Base-by-base conservation (phyloP, 2,888 invertebrate species). In the Drosophila acutilabella region DNA sequence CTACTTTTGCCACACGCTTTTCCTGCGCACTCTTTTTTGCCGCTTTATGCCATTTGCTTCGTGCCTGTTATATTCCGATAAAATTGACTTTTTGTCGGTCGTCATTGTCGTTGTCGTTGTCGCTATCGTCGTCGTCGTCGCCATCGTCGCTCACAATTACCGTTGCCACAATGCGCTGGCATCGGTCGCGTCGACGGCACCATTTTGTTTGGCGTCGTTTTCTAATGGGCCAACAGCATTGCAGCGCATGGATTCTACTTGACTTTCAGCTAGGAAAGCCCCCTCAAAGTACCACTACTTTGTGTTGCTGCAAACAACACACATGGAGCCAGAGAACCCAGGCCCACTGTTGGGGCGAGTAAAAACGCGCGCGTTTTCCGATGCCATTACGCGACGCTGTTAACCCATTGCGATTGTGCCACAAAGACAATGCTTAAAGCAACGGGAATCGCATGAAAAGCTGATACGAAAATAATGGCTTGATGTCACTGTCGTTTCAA, bases 31-130 rank as follows among this genome's bases (percentile, higher is more conserved):
- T 64, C 6, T 23, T 23, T 23, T 23, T 23, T 23, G 23, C 5
- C 23, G 23, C 64, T 54, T 36, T 44, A 45, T 54, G 48, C 42
- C 42, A 58, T 57, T 75, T 87, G 76, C 89, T 89, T 77, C 41
- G 68, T 82, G 77, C 89, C 89, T 89, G 89, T 89, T 90, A 89
- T 74, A 86, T 84, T 89, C 80, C 90, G 90, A 87, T 90, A 89
- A 89, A 89, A 90, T 83, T 86, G 78, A 89, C 87, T 87, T 90
- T 89, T 89, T 89, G 83, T 84, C 78, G 82, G 86, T 75, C 69
- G 72, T 64, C 51, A 58, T 61, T 40, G 71, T 38, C 65, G 68
- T 64, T 52, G 64, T 65, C 54, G 58, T 40, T 51, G 65, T 56
- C 53, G 52, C 44, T 23, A 54, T 33, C 56, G 61, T 38, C 50